phyloP scores from a whole-genome alignment of 2,797 vertebrate genomes.

The Falco novaeseelandiae region DNA sequence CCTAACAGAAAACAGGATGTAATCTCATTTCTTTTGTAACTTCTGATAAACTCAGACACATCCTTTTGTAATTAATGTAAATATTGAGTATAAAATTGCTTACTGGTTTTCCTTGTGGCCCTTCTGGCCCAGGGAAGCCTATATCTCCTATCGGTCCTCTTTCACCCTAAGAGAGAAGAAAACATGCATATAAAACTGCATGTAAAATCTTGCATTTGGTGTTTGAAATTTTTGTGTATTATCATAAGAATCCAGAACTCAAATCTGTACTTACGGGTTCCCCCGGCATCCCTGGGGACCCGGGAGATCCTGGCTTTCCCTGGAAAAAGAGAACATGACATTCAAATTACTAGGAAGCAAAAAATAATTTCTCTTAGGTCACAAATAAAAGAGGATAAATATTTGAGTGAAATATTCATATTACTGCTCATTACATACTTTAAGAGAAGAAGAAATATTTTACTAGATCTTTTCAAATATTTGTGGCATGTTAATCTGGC shows the following conservation, averaged over 20 bases:
- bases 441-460: background rate
- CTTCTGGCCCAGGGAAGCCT: slow-evolving; percentile 96
- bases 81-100: slow-evolving; percentile 57
- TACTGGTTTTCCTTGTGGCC: slow-evolving; percentile 90
- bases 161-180: slow-evolving; percentile 84
- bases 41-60: background rate
- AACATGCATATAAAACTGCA: background rate
- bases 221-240: background rate
- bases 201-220: background rate
- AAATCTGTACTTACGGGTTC: slow-evolving; percentile 87
- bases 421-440: background rate
- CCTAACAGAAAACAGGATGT: background rate
- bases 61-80: background rate
- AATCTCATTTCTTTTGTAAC: background rate
- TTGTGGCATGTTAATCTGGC: background rate
- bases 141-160: slow-evolving; percentile 93
- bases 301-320: slow-evolving; percentile 90
- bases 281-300: slow-evolving; percentile 89
- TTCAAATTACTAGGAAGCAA: background rate
- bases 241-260: background rate
- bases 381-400: background rate
- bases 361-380: background rate
- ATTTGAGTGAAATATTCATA: background rate
- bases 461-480: background rate
- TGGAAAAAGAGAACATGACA: slow-evolving; percentile 67